Conservation (phyloP, 2,113 vertebrate species). For the Epinephelus cyanopodus region DNA sequence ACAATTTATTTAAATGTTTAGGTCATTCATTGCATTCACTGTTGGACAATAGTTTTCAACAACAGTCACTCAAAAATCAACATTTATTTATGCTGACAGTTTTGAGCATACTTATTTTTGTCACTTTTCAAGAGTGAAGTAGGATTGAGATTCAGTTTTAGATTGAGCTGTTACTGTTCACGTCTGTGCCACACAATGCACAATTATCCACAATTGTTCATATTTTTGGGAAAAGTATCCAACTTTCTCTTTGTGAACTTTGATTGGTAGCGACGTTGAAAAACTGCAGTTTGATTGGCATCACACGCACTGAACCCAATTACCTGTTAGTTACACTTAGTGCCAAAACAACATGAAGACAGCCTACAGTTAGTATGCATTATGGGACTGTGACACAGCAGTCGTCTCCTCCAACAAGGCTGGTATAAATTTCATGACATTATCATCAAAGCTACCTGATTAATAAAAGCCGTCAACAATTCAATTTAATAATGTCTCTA, state of each 20-base stretch:
- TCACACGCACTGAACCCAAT: neutral
- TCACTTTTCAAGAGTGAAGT: constrained; percentile 24
- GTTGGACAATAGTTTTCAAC: constrained; percentile 10
- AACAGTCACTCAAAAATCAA: constrained; percentile 25
- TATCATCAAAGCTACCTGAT: constrained; percentile 9
- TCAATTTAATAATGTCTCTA: constrained; percentile 31
- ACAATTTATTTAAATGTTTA: neutral
- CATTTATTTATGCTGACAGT: constrained; percentile 2
- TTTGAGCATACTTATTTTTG: constrained; percentile 19
- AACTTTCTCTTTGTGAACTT: constrained; percentile 5
- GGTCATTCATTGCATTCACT: neutral
- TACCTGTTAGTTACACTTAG: neutral
- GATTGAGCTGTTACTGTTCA: neutral
- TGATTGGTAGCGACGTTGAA: neutral
- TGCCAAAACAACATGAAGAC: neutral
- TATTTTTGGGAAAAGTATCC: neutral
- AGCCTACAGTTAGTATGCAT: neutral
- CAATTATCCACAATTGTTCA: neutral
- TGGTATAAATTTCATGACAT: neutral
- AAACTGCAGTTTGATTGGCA: constrained; percentile 19
- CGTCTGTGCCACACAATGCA: constrained; percentile 23
- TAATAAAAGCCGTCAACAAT: constrained; percentile 36
- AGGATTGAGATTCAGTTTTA: constrained; percentile 24
- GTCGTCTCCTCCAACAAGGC: neutral
- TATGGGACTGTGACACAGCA: neutral